Evolutionary conservation across 2,888 invertebrate genomes (phyloP).

Genomic region (Didymodactylos carnosus): DNA sequence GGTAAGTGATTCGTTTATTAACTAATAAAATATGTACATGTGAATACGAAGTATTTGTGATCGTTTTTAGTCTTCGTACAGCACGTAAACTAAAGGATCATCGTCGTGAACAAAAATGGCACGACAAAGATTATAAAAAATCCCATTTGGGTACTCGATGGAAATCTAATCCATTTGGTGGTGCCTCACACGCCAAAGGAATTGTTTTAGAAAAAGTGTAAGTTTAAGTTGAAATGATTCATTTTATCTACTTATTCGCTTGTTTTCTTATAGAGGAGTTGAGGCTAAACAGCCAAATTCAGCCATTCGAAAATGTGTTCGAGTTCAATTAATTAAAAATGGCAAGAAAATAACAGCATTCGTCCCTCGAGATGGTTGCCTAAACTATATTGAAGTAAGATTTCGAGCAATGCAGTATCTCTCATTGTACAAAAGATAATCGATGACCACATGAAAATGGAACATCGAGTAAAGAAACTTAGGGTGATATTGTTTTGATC

Average conservation of each 20-base stretch:
- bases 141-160: conserved; percentile 98
- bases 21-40: too few relatives aligned
- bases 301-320: conserved; percentile 94
- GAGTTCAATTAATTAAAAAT: conserved; percentile 96
- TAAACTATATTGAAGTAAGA: conserved; percentile 76
- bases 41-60: too few relatives aligned
- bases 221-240: too few relatives aligned
- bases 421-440: too few relatives aligned
- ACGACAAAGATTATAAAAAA: conserved; percentile 97
- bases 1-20: too few relatives aligned
- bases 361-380: conserved; percentile 95
- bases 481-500: too few relatives aligned
- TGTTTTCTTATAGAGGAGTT: conserved; percentile 56
- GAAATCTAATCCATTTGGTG: conserved; percentile 99
- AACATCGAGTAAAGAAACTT: too few relatives aligned
- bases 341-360: conserved; percentile 99
- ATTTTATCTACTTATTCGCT: too few relatives aligned
- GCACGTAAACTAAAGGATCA: conserved; percentile 95
- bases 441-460: too few relatives aligned
- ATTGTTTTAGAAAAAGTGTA: conserved; percentile 99
- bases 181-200: conserved; percentile 98
- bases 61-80: conserved; percentile 89
- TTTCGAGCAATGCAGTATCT: too few relatives aligned
- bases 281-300: conserved; percentile 99
- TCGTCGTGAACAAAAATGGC: conserved; percentile 91